Evolutionary conservation across 1,140 invertebrate genomes (phyloP), one percentile per base, ranked within the genome.

Genomic region (Pararge aegeria): DNA sequence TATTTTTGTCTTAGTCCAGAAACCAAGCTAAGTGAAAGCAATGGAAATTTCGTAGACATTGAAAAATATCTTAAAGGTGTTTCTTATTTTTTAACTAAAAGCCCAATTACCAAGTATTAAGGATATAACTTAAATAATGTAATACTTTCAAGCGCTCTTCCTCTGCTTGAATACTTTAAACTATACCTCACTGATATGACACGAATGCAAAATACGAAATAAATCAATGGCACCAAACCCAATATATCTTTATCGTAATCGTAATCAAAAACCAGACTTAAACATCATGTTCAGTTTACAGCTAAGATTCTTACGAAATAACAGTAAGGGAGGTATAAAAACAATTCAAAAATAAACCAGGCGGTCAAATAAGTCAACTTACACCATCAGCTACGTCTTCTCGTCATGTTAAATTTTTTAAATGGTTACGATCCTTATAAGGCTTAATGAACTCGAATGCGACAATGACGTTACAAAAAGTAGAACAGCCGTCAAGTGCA

Each of bases 401-500:
- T 61, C 59, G 58, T 64, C 61, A 63, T 61, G 62, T 62, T 58
- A 42, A 73, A 64, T 61, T 20, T 56, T 59, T 62, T 66, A 62
- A 64, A 64, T 62, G 61, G n/a, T 66, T 58, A 61, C 57, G 19
- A 34, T 37, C 55, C 58, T 30, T 67, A 68, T 55, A 69, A 66
- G 65, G 63, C 50, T 61, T 69, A 73, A 68, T 66, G 64, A 64
- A 70, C 68, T 48, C 42, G 24, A 56, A 65, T 54, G 63, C 63
- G 61, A 76, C 70, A 75, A 70, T 66, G 64, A 55, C 38, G 38
- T 21, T 62, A 67, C 64, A 76, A 80, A 80, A 80, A 77, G 66
- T 72, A 72, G 66, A 79, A 81, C 68, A 61, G 53, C 64, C 9
- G 63, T 63, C 50, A 57, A 37, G 55, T 19, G 38, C 64, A 62